A percentile compares a stretch with the other conserved stretches of the same genome.
These are phyloP conservation scores for Sebastes hopkinsi DNA, from an alignment of 2,797 vertebrate genomes.

Conservation along the genomic window DNA sequence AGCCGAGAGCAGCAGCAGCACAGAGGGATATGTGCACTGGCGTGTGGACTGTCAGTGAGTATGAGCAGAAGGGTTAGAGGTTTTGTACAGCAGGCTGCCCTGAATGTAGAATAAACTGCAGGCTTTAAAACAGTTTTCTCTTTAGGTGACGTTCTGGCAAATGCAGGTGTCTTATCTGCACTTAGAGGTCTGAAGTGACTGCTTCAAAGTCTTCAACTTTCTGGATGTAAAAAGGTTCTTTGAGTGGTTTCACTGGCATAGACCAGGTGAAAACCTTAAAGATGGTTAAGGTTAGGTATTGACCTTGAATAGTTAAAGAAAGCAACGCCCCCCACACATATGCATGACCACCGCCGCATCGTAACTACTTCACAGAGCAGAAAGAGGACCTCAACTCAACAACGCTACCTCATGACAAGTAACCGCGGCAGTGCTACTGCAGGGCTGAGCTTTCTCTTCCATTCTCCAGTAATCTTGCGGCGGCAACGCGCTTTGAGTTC, in stretches of 20 bases:
- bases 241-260: neutral
- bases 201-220: constrained; percentile 12
- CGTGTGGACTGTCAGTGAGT: constrained; percentile 57
- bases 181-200: constrained; percentile 14
- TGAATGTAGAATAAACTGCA: constrained; percentile 27
- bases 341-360: no score
- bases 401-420: no score
- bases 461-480: no score
- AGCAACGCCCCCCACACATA: no score
- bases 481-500: accelerated
- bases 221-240: constrained; percentile 12
- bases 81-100: constrained; percentile 36
- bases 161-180: constrained; percentile 4
- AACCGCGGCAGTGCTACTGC: no score
- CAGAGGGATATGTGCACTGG: constrained; percentile 53
- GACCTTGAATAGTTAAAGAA: no score
- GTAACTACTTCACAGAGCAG: no score
- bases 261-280: no score
- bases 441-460: no score
- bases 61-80: constrained; percentile 51
- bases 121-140: constrained; percentile 10
- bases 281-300: no score
- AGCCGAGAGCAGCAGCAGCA: constrained; percentile 50
- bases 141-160: constrained; percentile 12
- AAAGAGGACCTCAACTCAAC: no score